Percentiles rank a stretch among this genome's conserved stretches.
Conservation (phyloP, 2,888 invertebrate species). For the Phalera bucephala region DNA sequence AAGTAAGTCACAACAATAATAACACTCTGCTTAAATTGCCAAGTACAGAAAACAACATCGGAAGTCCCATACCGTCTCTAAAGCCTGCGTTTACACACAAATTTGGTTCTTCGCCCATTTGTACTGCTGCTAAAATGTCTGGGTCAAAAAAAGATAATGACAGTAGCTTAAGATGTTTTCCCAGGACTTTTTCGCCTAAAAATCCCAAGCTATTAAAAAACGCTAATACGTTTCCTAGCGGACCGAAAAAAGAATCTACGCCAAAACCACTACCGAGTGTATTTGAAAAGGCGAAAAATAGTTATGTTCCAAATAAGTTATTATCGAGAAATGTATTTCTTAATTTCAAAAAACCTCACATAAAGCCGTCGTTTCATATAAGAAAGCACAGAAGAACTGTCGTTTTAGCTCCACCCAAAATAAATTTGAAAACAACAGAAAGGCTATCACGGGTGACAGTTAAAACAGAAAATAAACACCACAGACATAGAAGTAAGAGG, state of each 20-base stretch:
- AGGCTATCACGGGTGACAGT: constrained; percentile 68
- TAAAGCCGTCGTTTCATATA: constrained; percentile 69
- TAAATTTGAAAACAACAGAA: constrained; percentile 70
- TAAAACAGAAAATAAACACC: constrained; percentile 74
- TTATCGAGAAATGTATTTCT: constrained; percentile 74
- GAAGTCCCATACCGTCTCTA: constrained; percentile 61
- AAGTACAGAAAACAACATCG: constrained; percentile 51
- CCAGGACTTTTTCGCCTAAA: constrained; percentile 62
- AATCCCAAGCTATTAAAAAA: constrained; percentile 56
- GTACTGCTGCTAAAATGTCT: constrained; percentile 46
- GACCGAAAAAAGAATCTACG: constrained; percentile 57
- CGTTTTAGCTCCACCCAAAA: constrained; percentile 74
- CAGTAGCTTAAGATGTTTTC: constrained; percentile 45
- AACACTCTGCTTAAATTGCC: constrained; percentile 70
- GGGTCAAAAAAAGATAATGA: constrained; percentile 60
- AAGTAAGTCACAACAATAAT: constrained; percentile 73
- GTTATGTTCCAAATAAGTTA: constrained; percentile 72
- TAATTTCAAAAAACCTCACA: constrained; percentile 69
- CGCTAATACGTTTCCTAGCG: constrained; percentile 42
- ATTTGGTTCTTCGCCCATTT: constrained; percentile 73
- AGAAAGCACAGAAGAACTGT: constrained; percentile 83
- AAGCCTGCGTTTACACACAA: constrained; percentile 75
- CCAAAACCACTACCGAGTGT: constrained; percentile 60
- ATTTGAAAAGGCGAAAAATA: constrained; percentile 74
- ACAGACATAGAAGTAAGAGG: constrained; percentile 73